Evolutionary conservation across 2,113 vertebrate genomes (phyloP).

Genomic region (Danio rerio): DNA sequence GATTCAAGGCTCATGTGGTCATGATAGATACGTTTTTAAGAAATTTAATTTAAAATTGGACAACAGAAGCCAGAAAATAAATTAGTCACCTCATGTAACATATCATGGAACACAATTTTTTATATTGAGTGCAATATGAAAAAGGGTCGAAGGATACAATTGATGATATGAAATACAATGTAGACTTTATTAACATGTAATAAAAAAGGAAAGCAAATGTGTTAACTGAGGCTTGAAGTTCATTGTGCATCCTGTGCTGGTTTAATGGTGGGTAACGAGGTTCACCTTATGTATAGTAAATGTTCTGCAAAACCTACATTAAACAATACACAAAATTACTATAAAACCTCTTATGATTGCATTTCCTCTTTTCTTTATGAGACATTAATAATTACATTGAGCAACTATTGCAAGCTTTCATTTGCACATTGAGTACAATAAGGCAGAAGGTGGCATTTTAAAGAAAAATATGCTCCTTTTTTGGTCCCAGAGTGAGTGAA

Average conservation of each 20-base stretch:
- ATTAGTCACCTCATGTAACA: no score
- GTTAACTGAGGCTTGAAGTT: constrained; percentile 28
- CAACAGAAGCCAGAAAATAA: no score
- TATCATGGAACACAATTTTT: no score
- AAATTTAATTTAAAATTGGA: no score
- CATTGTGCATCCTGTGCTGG: constrained; percentile 37
- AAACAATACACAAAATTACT: not conserved
- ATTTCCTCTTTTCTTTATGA: not conserved
- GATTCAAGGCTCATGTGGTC: no score
- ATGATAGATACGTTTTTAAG: no score
- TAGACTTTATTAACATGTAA: not conserved
- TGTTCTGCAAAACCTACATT: not conserved
- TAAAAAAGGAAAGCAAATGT: constrained; percentile 30
- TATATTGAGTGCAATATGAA: not conserved
- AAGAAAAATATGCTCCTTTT: not conserved
- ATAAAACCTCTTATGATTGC: not conserved
- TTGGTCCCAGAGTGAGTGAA: not conserved
- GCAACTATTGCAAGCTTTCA: not conserved
- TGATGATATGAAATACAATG: not conserved
- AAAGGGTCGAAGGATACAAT: not conserved
- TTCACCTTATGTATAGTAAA: not conserved
- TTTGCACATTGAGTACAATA: not conserved
- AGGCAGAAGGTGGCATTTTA: not conserved
- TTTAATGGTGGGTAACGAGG: constrained; percentile 3
- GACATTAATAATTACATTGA: not conserved